Percentiles rank a stretch among this genome's conserved stretches.
These are phyloP conservation scores for Hucho hucho DNA, from an alignment of 2,113 vertebrate genomes.

Conservation along the genomic window DNA sequence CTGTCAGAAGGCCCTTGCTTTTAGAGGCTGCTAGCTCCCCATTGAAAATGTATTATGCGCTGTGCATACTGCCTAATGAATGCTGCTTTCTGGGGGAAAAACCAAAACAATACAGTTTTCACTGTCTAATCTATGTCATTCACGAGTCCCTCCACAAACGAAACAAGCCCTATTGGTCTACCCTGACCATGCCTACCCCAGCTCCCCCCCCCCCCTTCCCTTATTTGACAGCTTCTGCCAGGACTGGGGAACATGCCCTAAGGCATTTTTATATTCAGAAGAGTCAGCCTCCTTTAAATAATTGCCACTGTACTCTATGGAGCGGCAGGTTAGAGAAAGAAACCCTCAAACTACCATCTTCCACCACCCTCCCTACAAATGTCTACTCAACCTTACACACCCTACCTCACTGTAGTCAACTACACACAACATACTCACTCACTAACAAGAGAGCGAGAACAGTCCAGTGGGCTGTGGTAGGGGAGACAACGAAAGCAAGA, in stretches of 20 bases:
- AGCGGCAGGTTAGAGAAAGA: constrained; percentile 58
- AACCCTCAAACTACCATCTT: constrained; percentile 43
- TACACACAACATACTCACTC: constrained; percentile 43
- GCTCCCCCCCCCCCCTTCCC: constrained; percentile 59
- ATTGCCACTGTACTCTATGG: constrained; percentile 67
- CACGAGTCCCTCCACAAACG: constrained; percentile 70
- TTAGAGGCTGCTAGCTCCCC: constrained; percentile 67
- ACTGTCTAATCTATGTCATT: constrained; percentile 78
- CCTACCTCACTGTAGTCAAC: constrained; percentile 49
- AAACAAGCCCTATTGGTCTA: constrained; percentile 68
- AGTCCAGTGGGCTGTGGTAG: constrained; percentile 42
- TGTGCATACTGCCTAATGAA: constrained; percentile 72
- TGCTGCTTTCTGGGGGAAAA: constrained; percentile 54
- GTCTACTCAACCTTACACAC: constrained; percentile 32
- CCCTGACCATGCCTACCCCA: constrained; percentile 54
- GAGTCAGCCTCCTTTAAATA: constrained; percentile 66
- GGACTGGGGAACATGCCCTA: constrained; percentile 66
- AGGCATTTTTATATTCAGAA: constrained; percentile 50
- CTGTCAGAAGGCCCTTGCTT: constrained; percentile 74
- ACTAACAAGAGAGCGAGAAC: constrained; percentile 34
- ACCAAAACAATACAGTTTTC: constrained; percentile 74
- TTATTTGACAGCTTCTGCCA: constrained; percentile 74
- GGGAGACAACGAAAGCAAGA: constrained; percentile 54
- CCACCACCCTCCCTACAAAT: constrained; percentile 52
- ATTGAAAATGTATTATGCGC: constrained; percentile 71